Conservation (phyloP, 1,140 invertebrate species). For the Solen grandis region DNA sequence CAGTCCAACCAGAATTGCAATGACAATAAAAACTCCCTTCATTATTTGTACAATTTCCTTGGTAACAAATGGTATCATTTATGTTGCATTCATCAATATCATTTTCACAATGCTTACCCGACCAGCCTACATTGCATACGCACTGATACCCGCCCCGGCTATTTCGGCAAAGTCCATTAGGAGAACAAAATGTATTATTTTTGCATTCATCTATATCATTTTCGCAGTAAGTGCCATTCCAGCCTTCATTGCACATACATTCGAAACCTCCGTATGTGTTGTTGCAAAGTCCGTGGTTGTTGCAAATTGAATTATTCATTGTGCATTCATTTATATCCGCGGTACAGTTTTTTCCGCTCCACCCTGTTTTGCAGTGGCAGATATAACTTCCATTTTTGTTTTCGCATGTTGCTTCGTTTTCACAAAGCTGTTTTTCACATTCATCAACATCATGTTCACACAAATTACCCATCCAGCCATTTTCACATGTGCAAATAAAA, state of each 20-base stretch:
- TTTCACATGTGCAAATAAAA: constrained; percentile 30
- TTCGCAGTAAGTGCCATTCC: constrained; percentile 44
- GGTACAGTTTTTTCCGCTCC: constrained; percentile 37
- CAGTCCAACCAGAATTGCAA: background rate
- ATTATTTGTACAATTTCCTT: background rate
- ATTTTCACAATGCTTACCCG: background rate
- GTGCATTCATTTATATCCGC: constrained; percentile 80
- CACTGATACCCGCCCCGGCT: background rate
- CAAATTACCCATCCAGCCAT: constrained; percentile 27
- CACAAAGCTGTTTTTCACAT: constrained; percentile 7
- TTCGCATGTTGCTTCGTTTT: background rate
- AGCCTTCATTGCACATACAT: constrained; percentile 34
- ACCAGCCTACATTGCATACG: background rate
- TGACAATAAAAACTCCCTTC: background rate
- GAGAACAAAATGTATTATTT: background rate
- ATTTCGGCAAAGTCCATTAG: background rate
- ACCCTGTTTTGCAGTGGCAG: constrained; percentile 28
- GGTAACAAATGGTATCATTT: background rate
- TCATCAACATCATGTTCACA: constrained; percentile 41
- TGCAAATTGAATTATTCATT: constrained; percentile 53
- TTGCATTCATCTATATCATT: constrained; percentile 59
- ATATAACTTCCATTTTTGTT: background rate
- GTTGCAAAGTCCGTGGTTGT: background rate
- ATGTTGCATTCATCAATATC: background rate
- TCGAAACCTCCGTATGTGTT: constrained; percentile 48